A percentile compares a stretch with the other conserved stretches of the same genome.
Conservation (phyloP, 2,113 vertebrate species). For the Apteryx owenii region DNA sequence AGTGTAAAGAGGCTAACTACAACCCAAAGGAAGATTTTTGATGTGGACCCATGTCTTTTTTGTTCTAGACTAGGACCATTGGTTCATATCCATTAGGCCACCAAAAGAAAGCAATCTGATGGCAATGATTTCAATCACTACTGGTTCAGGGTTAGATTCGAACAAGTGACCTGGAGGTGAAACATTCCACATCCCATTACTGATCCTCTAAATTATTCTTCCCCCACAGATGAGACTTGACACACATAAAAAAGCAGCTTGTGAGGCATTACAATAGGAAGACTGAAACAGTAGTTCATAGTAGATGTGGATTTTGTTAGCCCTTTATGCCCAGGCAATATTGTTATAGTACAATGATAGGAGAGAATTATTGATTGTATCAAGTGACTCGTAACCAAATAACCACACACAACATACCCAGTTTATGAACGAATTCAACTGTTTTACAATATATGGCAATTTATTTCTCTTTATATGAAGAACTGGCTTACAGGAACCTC, state of each 20-base stretch:
- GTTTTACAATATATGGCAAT: not conserved
- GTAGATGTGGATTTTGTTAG: constrained; percentile 29
- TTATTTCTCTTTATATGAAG: not conserved
- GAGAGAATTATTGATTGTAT: constrained; percentile 46
- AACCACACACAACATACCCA: not conserved
- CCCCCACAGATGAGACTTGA: constrained; percentile 50
- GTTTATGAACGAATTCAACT: constrained; percentile 48
- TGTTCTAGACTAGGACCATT: constrained; percentile 13
- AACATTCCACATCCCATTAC: constrained; percentile 69
- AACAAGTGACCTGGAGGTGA: constrained; percentile 69
- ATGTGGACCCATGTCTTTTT: not conserved
- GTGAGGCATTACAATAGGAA: constrained; percentile 10
- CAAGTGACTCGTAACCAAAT: not conserved
- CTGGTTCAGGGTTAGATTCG: constrained; percentile 66
- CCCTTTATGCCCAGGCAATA: constrained; percentile 14
- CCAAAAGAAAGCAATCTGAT: constrained; percentile 69
- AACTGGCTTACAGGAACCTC: not conserved
- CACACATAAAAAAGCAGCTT: constrained; percentile 23
- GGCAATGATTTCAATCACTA: constrained; percentile 70
- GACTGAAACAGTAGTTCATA: constrained; percentile 7
- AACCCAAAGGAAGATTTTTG: constrained; percentile 27
- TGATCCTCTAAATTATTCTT: constrained; percentile 68
- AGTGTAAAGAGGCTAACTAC: constrained; percentile 9
- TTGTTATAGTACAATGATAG: constrained; percentile 3
- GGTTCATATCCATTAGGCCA: constrained; percentile 56